Evolutionary conservation across 2,113 vertebrate genomes (phyloP).

Genomic region (Fregata magnificens): DNA sequence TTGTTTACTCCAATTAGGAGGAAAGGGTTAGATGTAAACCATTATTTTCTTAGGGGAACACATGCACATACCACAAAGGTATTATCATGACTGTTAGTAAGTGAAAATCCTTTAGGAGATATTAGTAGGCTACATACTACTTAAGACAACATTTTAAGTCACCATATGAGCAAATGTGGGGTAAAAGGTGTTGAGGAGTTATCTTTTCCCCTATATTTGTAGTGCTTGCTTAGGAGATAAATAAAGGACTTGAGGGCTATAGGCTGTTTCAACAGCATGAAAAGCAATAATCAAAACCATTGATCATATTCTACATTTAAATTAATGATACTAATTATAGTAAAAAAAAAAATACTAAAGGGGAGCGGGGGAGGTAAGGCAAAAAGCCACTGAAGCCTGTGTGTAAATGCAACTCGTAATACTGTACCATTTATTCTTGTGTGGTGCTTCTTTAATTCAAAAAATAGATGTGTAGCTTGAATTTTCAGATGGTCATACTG

Average conservation of each 20-base stretch:
- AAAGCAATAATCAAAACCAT: constrained; percentile 23
- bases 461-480: constrained; percentile 16
- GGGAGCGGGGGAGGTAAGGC: neutral
- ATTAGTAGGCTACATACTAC: neutral
- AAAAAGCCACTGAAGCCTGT: constrained; percentile 20
- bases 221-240: neutral
- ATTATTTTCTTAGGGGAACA: neutral
- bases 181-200: neutral
- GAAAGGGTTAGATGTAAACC: neutral
- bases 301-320: neutral
- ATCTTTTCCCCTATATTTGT: neutral
- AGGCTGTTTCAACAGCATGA: neutral
- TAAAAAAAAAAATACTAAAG: neutral
- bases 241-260: neutral
- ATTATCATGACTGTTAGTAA: neutral
- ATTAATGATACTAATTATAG: neutral
- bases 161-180: neutral
- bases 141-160: neutral
- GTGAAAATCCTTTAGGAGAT: neutral
- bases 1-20: neutral
- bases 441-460: neutral
- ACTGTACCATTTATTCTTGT: constrained; percentile 20
- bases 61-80: neutral
- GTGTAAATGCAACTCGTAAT: neutral
- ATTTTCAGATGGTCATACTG: constrained; percentile 19